Evolutionary conservation across 2,113 vertebrate genomes (phyloP).

Genomic region (Emydura subglobosa): DNA sequence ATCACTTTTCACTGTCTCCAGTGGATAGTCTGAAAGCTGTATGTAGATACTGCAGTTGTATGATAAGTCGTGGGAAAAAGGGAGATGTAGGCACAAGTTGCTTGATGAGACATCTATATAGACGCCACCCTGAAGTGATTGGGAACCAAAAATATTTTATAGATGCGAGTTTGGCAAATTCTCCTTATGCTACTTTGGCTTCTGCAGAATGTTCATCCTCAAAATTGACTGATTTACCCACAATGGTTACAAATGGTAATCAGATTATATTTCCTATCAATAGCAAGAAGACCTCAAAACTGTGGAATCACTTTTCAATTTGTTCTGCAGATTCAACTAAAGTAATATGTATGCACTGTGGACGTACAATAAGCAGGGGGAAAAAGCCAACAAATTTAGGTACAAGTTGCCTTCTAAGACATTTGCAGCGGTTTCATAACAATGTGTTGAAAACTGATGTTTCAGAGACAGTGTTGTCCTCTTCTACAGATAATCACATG

Average conservation of each 20-base stretch:
- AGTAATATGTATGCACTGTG: conserved; percentile 97
- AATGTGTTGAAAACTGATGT: conserved; percentile 88
- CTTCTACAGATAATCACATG: conserved; percentile 78
- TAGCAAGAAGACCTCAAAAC: conserved; percentile 98
- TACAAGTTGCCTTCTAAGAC: conserved; percentile 94
- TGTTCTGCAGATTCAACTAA: conserved; percentile 95
- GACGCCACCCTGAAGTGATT: conserved; percentile 91
- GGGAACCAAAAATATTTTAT: conserved; percentile 87
- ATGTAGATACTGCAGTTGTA: conserved; percentile 91
- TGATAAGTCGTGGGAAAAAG: conserved; percentile 93
- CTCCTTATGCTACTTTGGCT: conserved; percentile 83
- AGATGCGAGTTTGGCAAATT: conserved; percentile 77
- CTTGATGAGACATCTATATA: conserved; percentile 93
- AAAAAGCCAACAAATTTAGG: conserved; percentile 97
- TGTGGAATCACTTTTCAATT: conserved; percentile 98
- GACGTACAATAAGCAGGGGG: conserved; percentile 95
- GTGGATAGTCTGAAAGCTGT: conserved; percentile 93
- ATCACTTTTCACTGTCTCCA: conserved; percentile 92
- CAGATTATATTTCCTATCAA: conserved; percentile 83
- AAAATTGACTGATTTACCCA: conserved; percentile 78
- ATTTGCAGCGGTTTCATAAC: conserved; percentile 94
- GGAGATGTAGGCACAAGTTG: conserved; percentile 96
- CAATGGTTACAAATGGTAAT: conserved; percentile 78
- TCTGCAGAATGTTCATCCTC: conserved; percentile 83
- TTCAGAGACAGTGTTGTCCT: conserved; percentile 82